phyloP scores from a whole-genome alignment of 2,113 vertebrate genomes.

The Arizona elegans region DNA sequence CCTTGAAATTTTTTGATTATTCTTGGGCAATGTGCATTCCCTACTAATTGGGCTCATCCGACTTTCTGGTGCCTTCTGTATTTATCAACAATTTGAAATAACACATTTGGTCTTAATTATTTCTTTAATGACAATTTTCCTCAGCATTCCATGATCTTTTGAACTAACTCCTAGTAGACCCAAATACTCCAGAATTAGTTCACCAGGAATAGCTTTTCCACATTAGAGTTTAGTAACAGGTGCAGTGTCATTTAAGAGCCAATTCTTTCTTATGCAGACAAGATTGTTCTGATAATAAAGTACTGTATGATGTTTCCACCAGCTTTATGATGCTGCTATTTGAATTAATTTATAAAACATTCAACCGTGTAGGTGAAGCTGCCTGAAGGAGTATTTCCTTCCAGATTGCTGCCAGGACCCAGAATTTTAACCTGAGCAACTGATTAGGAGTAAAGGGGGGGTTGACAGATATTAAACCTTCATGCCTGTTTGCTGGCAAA shows the following conservation, averaged over 20 bases:
- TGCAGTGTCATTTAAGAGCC: background rate
- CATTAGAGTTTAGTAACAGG: background rate
- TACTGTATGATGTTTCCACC: background rate
- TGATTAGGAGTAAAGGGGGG: background rate
- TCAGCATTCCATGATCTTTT: slow-evolving; percentile 48
- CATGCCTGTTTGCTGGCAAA: background rate
- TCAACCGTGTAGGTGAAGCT: background rate
- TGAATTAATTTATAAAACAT: background rate
- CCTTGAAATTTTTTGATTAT: slow-evolving; percentile 56
- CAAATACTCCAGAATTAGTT: background rate
- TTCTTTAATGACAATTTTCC: slow-evolving; percentile 32
- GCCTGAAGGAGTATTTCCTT: background rate
- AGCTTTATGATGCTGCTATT: background rate
- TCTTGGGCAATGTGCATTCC: slow-evolving; percentile 65
- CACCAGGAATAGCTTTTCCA: background rate
- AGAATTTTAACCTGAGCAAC: background rate
- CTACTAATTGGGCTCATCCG: slow-evolving; percentile 61
- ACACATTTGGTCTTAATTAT: slow-evolving; percentile 50
- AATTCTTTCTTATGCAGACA: background rate
- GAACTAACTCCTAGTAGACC: slow-evolving; percentile 45
- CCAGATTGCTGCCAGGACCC: background rate
- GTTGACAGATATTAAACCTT: background rate
- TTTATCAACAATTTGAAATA: slow-evolving; percentile 54
- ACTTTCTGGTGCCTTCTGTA: slow-evolving; percentile 62
- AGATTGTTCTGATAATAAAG: background rate